Conservation (phyloP, 2,888 invertebrate species). For the Chloromyia formosa region DNA sequence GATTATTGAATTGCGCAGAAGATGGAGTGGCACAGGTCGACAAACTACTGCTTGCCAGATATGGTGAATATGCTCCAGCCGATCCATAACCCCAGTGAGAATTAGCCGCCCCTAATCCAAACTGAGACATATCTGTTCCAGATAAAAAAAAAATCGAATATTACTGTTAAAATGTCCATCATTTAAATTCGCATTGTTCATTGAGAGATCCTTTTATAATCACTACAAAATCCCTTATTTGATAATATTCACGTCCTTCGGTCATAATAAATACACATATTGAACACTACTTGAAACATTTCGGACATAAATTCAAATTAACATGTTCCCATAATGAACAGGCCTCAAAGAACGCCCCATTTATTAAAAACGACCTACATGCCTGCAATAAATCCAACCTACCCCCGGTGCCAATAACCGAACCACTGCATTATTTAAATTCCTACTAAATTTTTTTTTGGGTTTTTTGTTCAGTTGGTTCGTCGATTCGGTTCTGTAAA, state of each 20-base stretch:
- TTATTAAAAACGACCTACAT: slow-evolving; percentile 28
- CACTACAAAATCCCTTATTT: no score
- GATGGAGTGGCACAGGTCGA: slow-evolving; percentile 80
- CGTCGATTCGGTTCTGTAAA: not conserved
- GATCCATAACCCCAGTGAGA: slow-evolving; percentile 90
- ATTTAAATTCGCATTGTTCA: no score
- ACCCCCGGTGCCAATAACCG: slow-evolving; percentile 34
- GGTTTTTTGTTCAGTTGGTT: not conserved
- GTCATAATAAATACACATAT: no score
- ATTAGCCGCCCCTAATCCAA: slow-evolving; percentile 83
- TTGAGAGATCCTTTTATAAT: no score
- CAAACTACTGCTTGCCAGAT: slow-evolving; percentile 74
- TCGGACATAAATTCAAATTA: slow-evolving; percentile 36
- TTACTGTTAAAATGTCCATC: not conserved
- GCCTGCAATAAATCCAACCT: slow-evolving; percentile 30
- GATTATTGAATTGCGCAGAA: slow-evolving; percentile 77
- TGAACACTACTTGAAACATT: not conserved
- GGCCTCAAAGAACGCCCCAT: slow-evolving; percentile 31
- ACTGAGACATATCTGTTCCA: slow-evolving; percentile 90
- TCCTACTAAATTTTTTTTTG: slow-evolving; percentile 26
- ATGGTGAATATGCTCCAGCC: slow-evolving; percentile 86
- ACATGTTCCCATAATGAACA: slow-evolving; percentile 36
- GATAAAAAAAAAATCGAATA: slow-evolving; percentile 45
- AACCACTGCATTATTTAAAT: slow-evolving; percentile 40
- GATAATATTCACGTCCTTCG: no score